Percentiles rank a stretch among this genome's conserved stretches.
Evolutionary conservation across 2,888 invertebrate species (phyloP).

Genomic region (Podabrus alpinus): DNA sequence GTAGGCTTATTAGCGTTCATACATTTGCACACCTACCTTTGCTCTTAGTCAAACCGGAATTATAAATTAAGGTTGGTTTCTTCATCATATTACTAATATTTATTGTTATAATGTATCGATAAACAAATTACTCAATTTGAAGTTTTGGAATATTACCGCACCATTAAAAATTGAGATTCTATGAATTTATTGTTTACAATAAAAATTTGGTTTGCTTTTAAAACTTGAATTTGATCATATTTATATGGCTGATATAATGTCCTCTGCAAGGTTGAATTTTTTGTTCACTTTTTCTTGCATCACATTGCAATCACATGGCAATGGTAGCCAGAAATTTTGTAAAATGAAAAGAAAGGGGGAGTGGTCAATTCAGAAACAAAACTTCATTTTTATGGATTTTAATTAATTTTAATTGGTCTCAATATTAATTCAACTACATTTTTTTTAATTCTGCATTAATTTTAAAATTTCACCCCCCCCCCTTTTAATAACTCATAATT

Average conservation of each 20-base stretch:
- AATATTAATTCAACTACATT: too few relatives aligned
- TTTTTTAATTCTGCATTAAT: too few relatives aligned
- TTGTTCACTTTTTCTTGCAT: not conserved
- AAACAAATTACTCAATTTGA: not conserved
- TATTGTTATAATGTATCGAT: slow-evolving; percentile 10
- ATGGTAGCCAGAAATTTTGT: too few relatives aligned
- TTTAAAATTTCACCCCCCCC: too few relatives aligned
- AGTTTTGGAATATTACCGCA: not conserved
- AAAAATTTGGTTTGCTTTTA: not conserved
- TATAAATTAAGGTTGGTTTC: slow-evolving; percentile 26
- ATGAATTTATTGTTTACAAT: too few relatives aligned
- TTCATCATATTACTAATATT: slow-evolving; percentile 17
- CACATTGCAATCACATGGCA: too few relatives aligned
- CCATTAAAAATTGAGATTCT: not conserved
- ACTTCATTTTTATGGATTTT: too few relatives aligned
- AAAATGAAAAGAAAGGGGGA: too few relatives aligned
- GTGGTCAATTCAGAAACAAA: too few relatives aligned
- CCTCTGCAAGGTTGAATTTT: not conserved
- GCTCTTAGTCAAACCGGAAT: slow-evolving; percentile 31
- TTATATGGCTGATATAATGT: not conserved
- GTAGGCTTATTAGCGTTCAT: slow-evolving; percentile 35
- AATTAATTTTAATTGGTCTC: too few relatives aligned
- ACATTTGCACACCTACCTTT: slow-evolving; percentile 28
- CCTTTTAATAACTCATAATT: too few relatives aligned
- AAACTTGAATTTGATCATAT: not conserved